Conservation (phyloP, 2,113 vertebrate genomes). For the Triplophysa siluroides region DNA sequence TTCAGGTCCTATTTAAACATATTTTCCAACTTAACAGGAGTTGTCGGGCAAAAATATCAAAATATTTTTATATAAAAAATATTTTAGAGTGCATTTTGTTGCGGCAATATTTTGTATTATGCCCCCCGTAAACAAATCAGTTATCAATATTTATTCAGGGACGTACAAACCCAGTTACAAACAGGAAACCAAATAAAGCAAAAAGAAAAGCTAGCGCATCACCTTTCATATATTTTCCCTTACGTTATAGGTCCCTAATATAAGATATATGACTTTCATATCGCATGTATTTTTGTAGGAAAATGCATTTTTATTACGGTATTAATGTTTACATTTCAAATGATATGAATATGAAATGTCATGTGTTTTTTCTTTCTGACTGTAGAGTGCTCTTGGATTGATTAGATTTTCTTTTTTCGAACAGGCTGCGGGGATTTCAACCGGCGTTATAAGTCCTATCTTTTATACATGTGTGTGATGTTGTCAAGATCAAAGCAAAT, state of each 20-base stretch:
- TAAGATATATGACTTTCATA: constrained; percentile 23
- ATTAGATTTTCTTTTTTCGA: constrained; percentile 27
- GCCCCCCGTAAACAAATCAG: no score
- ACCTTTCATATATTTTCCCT: constrained; percentile 29
- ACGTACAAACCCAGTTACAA: constrained; percentile 2
- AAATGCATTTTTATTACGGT: constrained; percentile 21
- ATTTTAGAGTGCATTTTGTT: no score
- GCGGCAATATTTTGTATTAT: no score
- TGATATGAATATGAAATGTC: constrained; percentile 27
- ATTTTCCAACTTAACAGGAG: no score
- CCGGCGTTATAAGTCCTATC: not conserved
- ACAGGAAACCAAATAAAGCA: constrained; percentile 13
- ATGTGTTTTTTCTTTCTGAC: not conserved
- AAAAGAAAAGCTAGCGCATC: constrained; percentile 7
- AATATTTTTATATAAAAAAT: no score
- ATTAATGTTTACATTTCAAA: constrained; percentile 35
- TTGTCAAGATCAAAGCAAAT: not conserved
- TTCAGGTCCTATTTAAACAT: no score
- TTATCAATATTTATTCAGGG: not conserved
- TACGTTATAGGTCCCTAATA: constrained; percentile 22
- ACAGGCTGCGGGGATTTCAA: constrained; percentile 16
- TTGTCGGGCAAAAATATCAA: no score
- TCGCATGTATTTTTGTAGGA: not conserved
- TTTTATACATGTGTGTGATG: not conserved
- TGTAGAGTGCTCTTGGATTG: constrained; percentile 23